Conservation (phyloP, 1,140 invertebrate genomes). For the Choristoneura fumiferana region DNA sequence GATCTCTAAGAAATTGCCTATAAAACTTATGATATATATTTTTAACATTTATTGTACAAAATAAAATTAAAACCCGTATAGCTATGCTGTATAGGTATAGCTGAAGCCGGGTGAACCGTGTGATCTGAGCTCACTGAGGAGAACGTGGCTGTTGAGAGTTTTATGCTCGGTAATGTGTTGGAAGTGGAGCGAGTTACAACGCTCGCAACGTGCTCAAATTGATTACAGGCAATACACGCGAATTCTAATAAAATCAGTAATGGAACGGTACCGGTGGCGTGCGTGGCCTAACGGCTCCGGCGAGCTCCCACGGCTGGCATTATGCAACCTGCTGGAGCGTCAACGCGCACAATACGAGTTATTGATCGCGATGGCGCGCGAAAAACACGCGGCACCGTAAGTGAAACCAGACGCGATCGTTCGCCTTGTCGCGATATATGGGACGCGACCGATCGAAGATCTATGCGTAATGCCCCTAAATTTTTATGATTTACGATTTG, state of each 20-base stretch:
- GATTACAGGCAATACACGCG: conserved; percentile 70
- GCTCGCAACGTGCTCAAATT: conserved; percentile 58
- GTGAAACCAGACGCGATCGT: conserved; percentile 50
- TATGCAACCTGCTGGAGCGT: conserved; percentile 62
- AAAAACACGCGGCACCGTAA: conserved; percentile 50
- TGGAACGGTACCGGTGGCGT: conserved; percentile 73
- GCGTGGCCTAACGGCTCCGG: conserved; percentile 68
- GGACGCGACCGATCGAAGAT: conserved; percentile 6
- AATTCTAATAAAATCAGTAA: conserved; percentile 76
- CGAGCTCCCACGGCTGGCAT: conserved; percentile 64
- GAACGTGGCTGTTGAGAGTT: conserved; percentile 48
- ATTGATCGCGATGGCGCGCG: conserved; percentile 52
- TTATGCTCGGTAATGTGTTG: conserved; percentile 54
- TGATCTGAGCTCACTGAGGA: conserved; percentile 36
- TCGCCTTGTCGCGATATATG: conserved; percentile 24
- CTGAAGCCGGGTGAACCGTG: conserved; percentile 32
- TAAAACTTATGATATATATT: conserved; percentile 32
- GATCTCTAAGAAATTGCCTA: conserved; percentile 16
- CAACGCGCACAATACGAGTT: conserved; percentile 54
- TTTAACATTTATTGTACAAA: not conserved
- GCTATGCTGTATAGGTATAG: conserved; percentile 29
- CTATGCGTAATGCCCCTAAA: not conserved
- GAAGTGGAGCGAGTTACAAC: conserved; percentile 53
- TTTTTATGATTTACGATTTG: conserved; percentile 1
- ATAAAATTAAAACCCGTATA: conserved; percentile 21